phyloP scores from a whole-genome alignment of 2,888 invertebrate species.

The Chrysodeixis includens region DNA sequence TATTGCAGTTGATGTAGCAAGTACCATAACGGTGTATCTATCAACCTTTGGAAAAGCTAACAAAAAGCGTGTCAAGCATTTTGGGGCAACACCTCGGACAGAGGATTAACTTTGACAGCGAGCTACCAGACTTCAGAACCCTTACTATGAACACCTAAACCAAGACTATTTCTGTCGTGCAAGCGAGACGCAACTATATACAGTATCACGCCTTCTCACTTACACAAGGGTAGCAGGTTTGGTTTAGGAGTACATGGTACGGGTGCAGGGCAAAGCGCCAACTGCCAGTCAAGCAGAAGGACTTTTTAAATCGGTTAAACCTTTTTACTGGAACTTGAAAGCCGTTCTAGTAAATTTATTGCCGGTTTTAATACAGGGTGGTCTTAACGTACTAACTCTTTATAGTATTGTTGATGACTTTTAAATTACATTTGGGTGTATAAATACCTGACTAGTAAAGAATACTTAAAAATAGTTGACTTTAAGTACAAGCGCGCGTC shows the following conservation, averaged over 20 bases:
- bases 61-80: conserved; percentile 42
- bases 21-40: background rate
- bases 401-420: background rate
- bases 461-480: background rate
- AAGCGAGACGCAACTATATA: too few species aligned
- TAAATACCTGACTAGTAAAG: background rate
- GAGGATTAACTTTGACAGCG: conserved; percentile 49
- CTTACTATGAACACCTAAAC: too few species aligned
- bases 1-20: background rate
- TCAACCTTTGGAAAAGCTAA: conserved; percentile 30
- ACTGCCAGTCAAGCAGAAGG: conserved; percentile 21
- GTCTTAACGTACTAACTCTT: background rate
- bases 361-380: conserved; percentile 6
- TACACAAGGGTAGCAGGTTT: too few species aligned
- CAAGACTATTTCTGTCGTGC: too few species aligned
- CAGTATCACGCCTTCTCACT: too few species aligned
- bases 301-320: conserved; percentile 41
- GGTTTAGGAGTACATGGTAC: too few species aligned
- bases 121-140: conserved; percentile 24
- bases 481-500: background rate
- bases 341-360: conserved; percentile 26
- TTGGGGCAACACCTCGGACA: conserved; percentile 40
- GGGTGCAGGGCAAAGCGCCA: conserved; percentile 42
- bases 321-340: conserved; percentile 42
- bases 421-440: background rate